Percentiles rank a stretch among this genome's conserved stretches.
Evolutionary conservation across 2,797 vertebrate species (phyloP).

Genomic region (Aselliscus stoliczkanus): DNA sequence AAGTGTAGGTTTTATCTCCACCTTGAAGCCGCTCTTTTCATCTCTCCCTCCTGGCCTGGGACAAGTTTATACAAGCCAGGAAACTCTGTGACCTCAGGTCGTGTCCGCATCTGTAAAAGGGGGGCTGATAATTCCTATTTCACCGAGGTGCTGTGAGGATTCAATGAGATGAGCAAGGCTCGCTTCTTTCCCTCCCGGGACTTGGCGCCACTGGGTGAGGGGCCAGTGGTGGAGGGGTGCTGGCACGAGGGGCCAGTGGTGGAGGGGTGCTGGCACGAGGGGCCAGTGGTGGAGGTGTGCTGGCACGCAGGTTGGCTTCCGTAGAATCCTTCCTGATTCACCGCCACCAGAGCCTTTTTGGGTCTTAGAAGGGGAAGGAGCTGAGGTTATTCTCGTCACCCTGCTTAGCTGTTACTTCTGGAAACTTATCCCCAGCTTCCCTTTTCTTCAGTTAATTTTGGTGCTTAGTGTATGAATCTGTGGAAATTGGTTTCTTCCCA

Average conservation of each 20-base stretch:
- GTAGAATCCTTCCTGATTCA: neutral
- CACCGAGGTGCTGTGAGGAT: neutral
- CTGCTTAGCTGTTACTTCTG: neutral
- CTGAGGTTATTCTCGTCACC: neutral
- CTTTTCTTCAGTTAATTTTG: neutral
- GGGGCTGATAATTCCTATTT: neutral
- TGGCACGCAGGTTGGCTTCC: accelerated
- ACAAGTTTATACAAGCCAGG: neutral
- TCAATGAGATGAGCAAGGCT: neutral
- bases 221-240: neutral
- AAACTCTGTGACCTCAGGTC: neutral
- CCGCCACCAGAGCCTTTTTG: neutral
- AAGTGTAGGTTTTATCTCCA: neutral
- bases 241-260: accelerated
- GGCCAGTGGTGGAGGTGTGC: neutral
- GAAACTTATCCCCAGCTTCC: neutral
- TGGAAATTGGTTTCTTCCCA: neutral
- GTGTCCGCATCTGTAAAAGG: neutral
- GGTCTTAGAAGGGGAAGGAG: neutral
- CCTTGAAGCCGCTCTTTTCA: neutral
- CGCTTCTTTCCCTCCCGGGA: neutral
- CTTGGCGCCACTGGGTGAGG: neutral
- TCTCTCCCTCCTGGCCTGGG: neutral
- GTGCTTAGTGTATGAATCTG: neutral
- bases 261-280: neutral